Evolutionary conservation across 2,797 vertebrate genomes (phyloP).

Genomic region (Darevskia nairensis): DNA sequence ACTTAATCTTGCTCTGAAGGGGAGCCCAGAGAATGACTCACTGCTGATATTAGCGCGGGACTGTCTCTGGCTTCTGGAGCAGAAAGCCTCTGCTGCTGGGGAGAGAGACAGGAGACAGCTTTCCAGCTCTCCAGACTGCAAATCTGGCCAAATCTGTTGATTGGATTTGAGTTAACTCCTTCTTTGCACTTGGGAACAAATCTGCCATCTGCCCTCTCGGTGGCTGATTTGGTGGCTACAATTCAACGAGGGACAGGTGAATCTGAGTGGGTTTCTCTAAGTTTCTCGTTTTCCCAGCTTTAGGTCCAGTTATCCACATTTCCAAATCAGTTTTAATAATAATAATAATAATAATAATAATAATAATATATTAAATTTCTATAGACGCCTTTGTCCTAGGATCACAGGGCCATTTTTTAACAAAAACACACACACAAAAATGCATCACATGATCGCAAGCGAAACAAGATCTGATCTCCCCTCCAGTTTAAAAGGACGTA

Average conservation of each 20-base stretch:
- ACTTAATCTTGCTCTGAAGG: slow-evolving; percentile 15
- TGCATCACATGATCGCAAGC: too few species aligned
- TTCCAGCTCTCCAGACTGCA: neutral
- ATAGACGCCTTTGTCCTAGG: too few species aligned
- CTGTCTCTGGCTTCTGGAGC: neutral
- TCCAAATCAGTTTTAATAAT: too few species aligned
- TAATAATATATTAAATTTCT: too few species aligned
- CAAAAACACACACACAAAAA: too few species aligned
- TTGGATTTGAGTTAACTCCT: slow-evolving; percentile 16
- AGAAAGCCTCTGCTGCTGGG: neutral
- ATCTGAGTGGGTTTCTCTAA: too few species aligned
- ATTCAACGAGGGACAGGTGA: neutral
- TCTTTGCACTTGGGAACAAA: neutral
- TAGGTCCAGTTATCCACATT: too few species aligned
- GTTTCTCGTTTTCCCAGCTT: too few species aligned
- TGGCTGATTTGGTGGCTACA: neutral
- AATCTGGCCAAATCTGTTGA: neutral
- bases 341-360: too few species aligned
- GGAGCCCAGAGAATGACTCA: neutral
- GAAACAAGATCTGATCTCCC: too few species aligned
- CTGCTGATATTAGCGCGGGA: neutral
- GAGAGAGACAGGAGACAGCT: neutral
- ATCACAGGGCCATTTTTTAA: too few species aligned
- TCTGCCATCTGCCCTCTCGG: neutral
- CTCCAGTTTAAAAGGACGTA: too few species aligned